Base-by-base conservation (phyloP, 2,888 invertebrate species). In the Subacronicta megacephala region DNA sequence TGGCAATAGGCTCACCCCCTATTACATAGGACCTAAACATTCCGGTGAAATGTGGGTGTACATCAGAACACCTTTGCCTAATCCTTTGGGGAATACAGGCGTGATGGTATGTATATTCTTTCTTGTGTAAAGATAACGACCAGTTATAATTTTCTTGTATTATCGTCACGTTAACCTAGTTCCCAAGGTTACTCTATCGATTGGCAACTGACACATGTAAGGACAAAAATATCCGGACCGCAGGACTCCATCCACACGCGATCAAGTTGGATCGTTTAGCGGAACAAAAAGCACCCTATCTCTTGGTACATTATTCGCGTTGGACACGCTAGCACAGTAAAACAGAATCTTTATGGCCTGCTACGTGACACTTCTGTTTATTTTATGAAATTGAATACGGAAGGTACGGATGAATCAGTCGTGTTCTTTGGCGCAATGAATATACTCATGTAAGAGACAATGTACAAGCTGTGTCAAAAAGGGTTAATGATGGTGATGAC, bases 241-340 rank as follows among this genome's bases (percentile, higher is more conserved):
- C 81, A 76, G 57, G 67, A 66, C 56, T 20, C 35, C 58, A 40
- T 20, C 35, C 58, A 40, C 78, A 81, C 80, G 78, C 75, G 54
- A 80, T 50, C 63, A 78, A 80, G 70, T 78, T 80, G 47, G 63
- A 61, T 47, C 75, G 74, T 82, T 82, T 76, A 65, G 54, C 60
- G 59, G 73, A 72, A 80, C 76, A 74, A 79, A 75, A 77, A 67
- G 67, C 57, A 29, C 49, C 61, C 58, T 73, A 58, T 67, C 60
- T 54, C 41, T 23, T 35, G 16, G 47, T 41, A 60, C 63, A 57
- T 81, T 82, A 83, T 78, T 57, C 54, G 56, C 38, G 46, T 50
- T 44, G 45, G 53, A 72, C 84, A 82, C 82, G 83, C 82, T 59
- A 80, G 51, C 58, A 37, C 61, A 52, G 57, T 77, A 67, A 74